Base-by-base conservation (phyloP, 2,113 vertebrate species). In the Trematocara marginatum region DNA sequence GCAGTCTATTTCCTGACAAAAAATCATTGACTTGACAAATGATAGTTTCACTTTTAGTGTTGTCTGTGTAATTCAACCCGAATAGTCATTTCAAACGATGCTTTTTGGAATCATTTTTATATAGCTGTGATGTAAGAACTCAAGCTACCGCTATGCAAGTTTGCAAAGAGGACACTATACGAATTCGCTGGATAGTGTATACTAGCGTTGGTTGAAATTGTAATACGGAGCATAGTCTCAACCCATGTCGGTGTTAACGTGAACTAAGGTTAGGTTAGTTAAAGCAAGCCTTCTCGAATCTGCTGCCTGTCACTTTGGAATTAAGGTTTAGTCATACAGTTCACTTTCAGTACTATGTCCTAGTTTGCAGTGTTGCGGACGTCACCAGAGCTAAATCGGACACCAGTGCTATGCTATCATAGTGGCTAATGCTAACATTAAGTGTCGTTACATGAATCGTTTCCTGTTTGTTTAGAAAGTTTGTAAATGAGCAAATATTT, bases 1-100 rank as follows among this genome's bases (percentile, higher is more conserved):
- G 26, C 2, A 4, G 89, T 78, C 84, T 92, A 91, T 78, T 89
- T 91, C 85, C 86, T 85, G 92, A 78, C 18, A 10, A 7, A 5
- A 23, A 57, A 42, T 29, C 2, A 45, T 20, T 57, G 54, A 81
- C 42, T 82, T 59, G 10, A 6, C 3, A 9, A 45, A 12, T 76
- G 45, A 10, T 26, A 82, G 26, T 84, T 87, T 74, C 4, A 42
- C 13, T 52, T 40, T 52, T 57, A 20, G 7, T 42, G 9, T 53
- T 31, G 31, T 26, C 7, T 40, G 2, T 51, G 6, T 31, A 69
- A 13, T 10, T 42, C 1, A 20, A 11, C 2, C 26, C 4, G 45
- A 61, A 18, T 10, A 51, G 3, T 20, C 10, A 6, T 69, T 26
- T 3, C 35, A 49, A 38, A 16, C 9, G 1, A 31, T 31, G 45